Conservation (phyloP, 1,140 invertebrate genomes). For the Atta cephalotes region DNA sequence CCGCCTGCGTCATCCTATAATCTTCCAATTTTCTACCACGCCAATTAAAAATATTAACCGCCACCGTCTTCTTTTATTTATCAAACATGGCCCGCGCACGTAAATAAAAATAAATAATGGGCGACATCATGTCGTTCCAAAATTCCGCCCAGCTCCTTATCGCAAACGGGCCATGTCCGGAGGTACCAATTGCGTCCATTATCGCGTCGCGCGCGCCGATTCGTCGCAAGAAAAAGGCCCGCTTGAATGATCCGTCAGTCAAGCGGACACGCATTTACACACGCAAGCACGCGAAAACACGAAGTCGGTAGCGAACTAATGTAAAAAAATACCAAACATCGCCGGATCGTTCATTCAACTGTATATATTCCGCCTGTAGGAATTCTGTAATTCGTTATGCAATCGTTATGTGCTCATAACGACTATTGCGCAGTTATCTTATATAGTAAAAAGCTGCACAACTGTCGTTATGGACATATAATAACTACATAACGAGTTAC, state of each 20-base stretch:
- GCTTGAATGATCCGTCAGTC: conserved; percentile 56
- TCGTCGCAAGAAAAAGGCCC: conserved; percentile 18
- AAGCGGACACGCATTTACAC: conserved; percentile 4
- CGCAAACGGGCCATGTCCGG: conserved; percentile 29
- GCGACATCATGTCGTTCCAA: conserved; percentile 13
- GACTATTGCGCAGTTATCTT: no score
- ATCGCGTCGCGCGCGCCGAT: conserved; percentile 36
- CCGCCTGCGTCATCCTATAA: conserved; percentile 42
- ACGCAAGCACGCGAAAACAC: conserved; percentile 24
- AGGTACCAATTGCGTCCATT: conserved; percentile 54
- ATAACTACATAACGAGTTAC: no score
- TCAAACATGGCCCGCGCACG: background rate
- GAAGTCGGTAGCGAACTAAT: conserved; percentile 55
- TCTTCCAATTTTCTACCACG: conserved; percentile 56
- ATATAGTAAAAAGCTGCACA: no score
- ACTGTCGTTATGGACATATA: no score
- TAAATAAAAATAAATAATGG: conserved; percentile 45
- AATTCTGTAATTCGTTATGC: no score
- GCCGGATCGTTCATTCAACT: background rate
- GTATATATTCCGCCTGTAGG: background rate
- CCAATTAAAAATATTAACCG: conserved; percentile 52
- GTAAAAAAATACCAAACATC: conserved; percentile 42
- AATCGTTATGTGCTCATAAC: no score
- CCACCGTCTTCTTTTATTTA: conserved; percentile 28
- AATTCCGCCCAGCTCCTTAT: conserved; percentile 45